Percentiles rank a stretch among this genome's conserved stretches.
These are phyloP conservation scores for Motacilla tschutschensis DNA, from an alignment of 2,113 vertebrate species.

Conservation along the genomic window DNA sequence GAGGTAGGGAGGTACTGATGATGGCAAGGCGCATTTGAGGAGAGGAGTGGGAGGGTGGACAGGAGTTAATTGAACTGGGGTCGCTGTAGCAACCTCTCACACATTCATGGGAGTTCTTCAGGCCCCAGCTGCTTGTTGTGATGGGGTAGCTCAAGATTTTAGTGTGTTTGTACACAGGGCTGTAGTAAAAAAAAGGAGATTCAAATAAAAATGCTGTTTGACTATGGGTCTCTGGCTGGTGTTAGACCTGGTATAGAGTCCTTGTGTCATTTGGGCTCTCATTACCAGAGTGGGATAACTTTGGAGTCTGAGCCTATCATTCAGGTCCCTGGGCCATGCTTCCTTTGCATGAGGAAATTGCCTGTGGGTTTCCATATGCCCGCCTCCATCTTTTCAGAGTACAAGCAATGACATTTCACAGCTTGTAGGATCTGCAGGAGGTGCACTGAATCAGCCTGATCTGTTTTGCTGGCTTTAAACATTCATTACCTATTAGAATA, in stretches of 20 bases:
- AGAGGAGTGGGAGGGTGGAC: background rate
- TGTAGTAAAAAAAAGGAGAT: background rate
- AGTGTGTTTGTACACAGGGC: background rate
- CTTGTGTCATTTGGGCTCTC: background rate
- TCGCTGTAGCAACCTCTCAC: accelerated
- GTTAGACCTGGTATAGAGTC: background rate
- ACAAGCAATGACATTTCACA: background rate
- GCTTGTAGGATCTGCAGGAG: background rate
- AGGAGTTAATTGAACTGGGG: background rate
- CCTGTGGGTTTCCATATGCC: background rate
- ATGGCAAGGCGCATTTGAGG: background rate
- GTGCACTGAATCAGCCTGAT: background rate
- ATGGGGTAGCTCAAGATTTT: background rate
- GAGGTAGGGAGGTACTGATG: background rate
- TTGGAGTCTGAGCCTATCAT: background rate
- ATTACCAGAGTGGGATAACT: background rate
- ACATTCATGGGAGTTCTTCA: background rate
- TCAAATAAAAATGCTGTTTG: background rate
- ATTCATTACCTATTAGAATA: background rate
- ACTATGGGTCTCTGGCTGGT: background rate
- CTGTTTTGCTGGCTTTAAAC: background rate
- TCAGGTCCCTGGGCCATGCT: background rate
- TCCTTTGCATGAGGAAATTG: background rate
- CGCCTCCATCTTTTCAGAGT: background rate
- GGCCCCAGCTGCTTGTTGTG: background rate